phyloP scores from a whole-genome alignment of 2,888 invertebrate genomes.

The Athalia circularis region DNA sequence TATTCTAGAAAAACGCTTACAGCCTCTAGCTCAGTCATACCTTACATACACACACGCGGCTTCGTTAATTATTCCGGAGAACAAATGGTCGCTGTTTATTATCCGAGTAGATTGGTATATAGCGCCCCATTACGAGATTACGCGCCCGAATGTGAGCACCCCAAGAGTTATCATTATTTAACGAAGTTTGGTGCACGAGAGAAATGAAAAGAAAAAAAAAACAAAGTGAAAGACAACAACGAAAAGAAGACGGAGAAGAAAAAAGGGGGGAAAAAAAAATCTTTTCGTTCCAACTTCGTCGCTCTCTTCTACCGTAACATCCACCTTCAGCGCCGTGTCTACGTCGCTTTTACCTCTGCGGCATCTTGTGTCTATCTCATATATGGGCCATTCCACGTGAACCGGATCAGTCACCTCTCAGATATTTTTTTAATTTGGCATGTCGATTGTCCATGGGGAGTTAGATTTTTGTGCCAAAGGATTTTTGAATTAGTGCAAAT shows the following conservation, averaged over 20 bases:
- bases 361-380: too few relatives aligned
- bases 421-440: too few relatives aligned
- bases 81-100: slow-evolving; percentile 24
- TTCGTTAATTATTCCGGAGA: slow-evolving; percentile 28
- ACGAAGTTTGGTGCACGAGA: slow-evolving; percentile 2
- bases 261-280: not conserved
- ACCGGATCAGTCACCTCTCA: too few relatives aligned
- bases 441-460: too few relatives aligned
- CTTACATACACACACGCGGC: not conserved
- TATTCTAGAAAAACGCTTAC: not conserved
- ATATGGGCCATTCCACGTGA: too few relatives aligned
- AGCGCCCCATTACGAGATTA: slow-evolving; percentile 32
- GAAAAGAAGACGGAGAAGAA: not conserved
- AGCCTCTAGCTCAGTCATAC: not conserved
- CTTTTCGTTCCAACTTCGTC: not conserved
- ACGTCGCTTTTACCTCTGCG: too few relatives aligned
- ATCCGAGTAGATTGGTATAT: slow-evolving; percentile 19
- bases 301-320: too few relatives aligned
- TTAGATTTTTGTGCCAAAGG: too few relatives aligned
- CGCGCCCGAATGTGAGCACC: not conserved
- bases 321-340: not conserved
- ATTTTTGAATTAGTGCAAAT: too few relatives aligned
- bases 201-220: too few relatives aligned
- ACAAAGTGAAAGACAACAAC: not conserved
- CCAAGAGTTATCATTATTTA: slow-evolving; percentile 34